Conservation (phyloP, 2,113 vertebrate species). For the Anolis carolinensis region DNA sequence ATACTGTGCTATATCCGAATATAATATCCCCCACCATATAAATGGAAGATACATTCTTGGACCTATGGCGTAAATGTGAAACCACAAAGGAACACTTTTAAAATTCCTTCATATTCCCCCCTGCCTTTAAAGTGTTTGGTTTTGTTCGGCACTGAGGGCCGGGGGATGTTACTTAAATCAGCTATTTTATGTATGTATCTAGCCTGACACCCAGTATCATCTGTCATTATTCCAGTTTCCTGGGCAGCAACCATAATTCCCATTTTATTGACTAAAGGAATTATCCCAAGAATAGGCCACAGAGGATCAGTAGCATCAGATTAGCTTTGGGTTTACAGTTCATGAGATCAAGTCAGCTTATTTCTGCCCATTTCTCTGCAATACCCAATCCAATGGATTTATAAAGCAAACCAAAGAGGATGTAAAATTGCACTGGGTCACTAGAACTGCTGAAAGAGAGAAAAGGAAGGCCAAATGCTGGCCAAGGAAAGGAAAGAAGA, state of each 20-base stretch:
- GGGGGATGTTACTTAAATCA: background rate
- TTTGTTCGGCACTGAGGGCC: background rate
- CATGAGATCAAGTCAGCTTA: background rate
- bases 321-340: background rate
- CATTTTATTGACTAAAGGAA: background rate
- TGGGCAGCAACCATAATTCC: background rate
- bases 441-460: background rate
- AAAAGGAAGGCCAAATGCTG: background rate
- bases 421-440: background rate
- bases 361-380: background rate
- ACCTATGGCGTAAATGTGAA: no score
- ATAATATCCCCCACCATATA: no score
- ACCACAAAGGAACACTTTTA: no score
- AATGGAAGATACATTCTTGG: no score
- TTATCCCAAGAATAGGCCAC: background rate
- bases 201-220: background rate
- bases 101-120: no score
- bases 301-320: background rate
- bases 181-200: background rate
- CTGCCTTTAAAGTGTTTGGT: background rate
- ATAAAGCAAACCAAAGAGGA: background rate
- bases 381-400: background rate
- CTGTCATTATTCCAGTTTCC: background rate
- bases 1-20: background rate
- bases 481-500: background rate